Evolutionary conservation across 2,888 invertebrate genomes (phyloP).

Genomic region (Clepsis dumicolana): DNA sequence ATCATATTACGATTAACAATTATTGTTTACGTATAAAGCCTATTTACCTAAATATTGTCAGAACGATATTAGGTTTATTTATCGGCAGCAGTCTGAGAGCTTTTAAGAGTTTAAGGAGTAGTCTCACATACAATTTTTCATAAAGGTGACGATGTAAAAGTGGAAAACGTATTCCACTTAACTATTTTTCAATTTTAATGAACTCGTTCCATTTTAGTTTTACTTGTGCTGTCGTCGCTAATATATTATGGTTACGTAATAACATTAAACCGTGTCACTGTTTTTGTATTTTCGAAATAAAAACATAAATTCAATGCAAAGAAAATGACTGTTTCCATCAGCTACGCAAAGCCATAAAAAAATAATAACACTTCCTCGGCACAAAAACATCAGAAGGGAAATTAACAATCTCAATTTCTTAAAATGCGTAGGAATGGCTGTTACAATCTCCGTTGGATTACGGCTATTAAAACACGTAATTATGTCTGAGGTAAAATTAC

Average conservation of each 20-base stretch:
- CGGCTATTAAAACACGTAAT: conserved; percentile 43
- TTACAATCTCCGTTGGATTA: conserved; percentile 43
- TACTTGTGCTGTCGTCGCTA: too few species aligned
- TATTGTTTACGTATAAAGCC: neutral
- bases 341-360: conserved; percentile 8
- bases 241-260: neutral
- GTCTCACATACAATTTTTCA: too few species aligned
- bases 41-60: neutral
- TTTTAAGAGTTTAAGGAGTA: too few species aligned
- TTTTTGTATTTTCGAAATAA: neutral
- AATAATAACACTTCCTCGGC: conserved; percentile 5
- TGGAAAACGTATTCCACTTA: neutral
- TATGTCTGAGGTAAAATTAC: conserved; percentile 44
- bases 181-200: neutral
- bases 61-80: too few species aligned
- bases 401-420: conserved; percentile 43
- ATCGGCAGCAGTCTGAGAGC: too few species aligned
- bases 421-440: conserved; percentile 36
- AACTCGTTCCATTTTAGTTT: neutral
- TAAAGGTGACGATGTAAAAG: too few species aligned
- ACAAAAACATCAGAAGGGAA: conserved; percentile 25
- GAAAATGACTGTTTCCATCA: conserved; percentile 1
- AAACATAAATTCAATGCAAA: conserved; percentile 9
- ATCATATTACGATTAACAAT: neutral
- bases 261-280: neutral